Percentiles rank a stretch among this genome's conserved stretches.
These are phyloP conservation scores for Macrosiphum euphorbiae DNA, from an alignment of 2,888 invertebrate species.

Conservation along the genomic window DNA sequence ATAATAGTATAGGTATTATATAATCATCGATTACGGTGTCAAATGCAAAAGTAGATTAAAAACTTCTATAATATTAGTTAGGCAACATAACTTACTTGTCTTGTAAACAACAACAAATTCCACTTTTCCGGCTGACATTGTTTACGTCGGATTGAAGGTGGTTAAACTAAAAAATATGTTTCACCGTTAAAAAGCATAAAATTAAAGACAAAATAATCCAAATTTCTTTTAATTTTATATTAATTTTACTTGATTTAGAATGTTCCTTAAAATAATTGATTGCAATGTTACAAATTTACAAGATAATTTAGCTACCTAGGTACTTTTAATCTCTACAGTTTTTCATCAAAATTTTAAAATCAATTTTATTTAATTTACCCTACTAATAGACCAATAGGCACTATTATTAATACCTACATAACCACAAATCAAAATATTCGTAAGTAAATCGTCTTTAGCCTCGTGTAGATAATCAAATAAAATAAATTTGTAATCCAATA, in stretches of 20 bases:
- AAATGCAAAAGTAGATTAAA: not conserved
- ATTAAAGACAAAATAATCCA: not conserved
- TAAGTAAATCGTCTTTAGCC: not conserved
- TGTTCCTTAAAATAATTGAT: not conserved
- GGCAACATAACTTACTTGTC: slow-evolving; percentile 43
- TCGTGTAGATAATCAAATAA: not conserved
- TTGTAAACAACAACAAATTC: slow-evolving; percentile 52
- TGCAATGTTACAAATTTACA: not conserved
- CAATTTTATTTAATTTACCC: not conserved
- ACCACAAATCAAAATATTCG: not conserved
- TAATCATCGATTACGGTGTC: not conserved
- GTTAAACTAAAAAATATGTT: slow-evolving; percentile 1
- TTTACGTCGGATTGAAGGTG: not conserved
- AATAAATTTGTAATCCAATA: not conserved
- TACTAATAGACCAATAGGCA: not conserved
- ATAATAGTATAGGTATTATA: not conserved
- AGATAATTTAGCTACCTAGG: not conserved
- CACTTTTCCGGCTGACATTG: slow-evolving; percentile 50
- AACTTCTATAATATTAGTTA: slow-evolving; percentile 7
- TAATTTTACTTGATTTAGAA: not conserved
- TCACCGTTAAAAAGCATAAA: not conserved
- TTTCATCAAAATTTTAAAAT: not conserved
- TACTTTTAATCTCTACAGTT: not conserved
- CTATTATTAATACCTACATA: not conserved
- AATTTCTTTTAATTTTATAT: not conserved